Evolutionary conservation across 2,113 vertebrate genomes (phyloP).

Genomic region (Saguinus midas): DNA sequence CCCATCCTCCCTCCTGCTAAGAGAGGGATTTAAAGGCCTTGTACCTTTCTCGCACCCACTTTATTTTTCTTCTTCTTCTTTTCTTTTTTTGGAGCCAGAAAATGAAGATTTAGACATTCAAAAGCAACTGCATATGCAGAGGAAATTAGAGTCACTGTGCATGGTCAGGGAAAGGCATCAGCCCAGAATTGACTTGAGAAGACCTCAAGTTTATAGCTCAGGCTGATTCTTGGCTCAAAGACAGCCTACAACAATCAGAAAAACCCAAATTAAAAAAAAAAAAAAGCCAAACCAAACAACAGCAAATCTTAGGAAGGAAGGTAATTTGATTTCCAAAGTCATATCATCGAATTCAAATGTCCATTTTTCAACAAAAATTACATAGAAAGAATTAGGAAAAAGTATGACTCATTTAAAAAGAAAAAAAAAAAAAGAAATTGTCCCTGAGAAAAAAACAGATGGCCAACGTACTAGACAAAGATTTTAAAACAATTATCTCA

Average conservation of each 20-base stretch:
- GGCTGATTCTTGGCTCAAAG: background rate
- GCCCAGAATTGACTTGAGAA: no score
- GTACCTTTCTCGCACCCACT: background rate
- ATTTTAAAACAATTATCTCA: background rate
- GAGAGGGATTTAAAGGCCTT: background rate
- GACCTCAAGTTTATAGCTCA: no score
- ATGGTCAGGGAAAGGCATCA: background rate
- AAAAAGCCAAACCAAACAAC: no score
- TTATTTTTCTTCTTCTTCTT: background rate
- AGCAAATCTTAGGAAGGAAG: background rate
- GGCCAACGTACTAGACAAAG: background rate
- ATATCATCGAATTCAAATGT: background rate
- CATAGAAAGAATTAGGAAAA: background rate
- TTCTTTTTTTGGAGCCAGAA: background rate
- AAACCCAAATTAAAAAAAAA: background rate
- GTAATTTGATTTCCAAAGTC: background rate
- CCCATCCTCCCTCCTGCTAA: background rate
- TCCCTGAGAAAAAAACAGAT: background rate
- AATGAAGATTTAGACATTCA: background rate
- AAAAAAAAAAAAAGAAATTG: background rate
- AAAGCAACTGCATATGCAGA: background rate
- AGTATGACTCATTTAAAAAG: background rate
- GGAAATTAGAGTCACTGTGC: background rate
- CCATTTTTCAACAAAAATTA: background rate
- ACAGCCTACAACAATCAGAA: background rate